Evolutionary conservation across 2,888 invertebrate genomes (phyloP).

Genomic region (Apotomis capreana): DNA sequence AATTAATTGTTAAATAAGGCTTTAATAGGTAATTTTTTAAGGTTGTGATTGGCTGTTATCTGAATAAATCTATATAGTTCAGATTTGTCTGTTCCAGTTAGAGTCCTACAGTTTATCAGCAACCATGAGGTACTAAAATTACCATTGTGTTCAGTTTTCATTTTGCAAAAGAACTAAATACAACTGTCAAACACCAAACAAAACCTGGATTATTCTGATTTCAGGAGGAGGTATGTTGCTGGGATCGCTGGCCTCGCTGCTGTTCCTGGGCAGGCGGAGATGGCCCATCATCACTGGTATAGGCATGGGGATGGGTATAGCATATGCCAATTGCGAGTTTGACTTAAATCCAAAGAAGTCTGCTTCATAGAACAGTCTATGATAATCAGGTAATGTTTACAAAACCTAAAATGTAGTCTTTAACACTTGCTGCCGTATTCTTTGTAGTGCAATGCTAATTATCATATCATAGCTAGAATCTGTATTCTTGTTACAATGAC

Average conservation of each 20-base stretch:
- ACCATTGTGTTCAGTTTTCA: not conserved
- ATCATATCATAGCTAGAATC: too few relatives aligned
- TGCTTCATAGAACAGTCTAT: conserved; percentile 56
- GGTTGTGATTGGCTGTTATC: too few relatives aligned
- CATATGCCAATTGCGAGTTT: conserved; percentile 92
- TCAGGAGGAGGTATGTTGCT: conserved; percentile 91
- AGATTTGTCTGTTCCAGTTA: too few relatives aligned
- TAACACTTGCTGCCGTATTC: too few relatives aligned
- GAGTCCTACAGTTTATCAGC: too few relatives aligned
- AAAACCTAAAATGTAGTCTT: too few relatives aligned
- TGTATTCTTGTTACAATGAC: too few relatives aligned
- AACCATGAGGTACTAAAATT: too few relatives aligned
- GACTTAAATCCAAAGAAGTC: conserved; percentile 70
- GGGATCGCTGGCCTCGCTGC: conserved; percentile 91
- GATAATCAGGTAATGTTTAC: conserved; percentile 56
- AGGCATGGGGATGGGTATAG: conserved; percentile 95
- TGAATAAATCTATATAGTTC: too few relatives aligned
- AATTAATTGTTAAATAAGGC: too few relatives aligned
- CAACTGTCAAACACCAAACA: not conserved
- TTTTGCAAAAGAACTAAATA: not conserved
- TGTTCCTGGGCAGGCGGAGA: conserved; percentile 91
- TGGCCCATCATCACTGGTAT: conserved; percentile 95
- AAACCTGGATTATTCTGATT: conserved; percentile 54
- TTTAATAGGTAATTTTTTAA: too few relatives aligned
- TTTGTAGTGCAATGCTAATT: too few relatives aligned